These are phyloP conservation scores for Desmophyllum pertusum DNA, from an alignment of 92 coral and sea anemone genomes.

Conservation along the genomic window DNA sequence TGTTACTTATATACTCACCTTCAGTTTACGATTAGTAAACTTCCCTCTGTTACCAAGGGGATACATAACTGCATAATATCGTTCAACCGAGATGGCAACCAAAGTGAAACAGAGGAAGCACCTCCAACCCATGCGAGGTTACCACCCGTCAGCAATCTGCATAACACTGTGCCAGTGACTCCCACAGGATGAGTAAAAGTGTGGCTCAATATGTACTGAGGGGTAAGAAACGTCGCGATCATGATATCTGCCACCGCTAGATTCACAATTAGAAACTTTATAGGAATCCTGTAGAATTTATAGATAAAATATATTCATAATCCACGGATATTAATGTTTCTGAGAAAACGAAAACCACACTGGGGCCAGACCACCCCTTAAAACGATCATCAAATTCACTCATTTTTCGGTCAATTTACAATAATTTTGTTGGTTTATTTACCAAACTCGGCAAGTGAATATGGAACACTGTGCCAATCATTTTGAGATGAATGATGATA, in stretches of 20 bases:
- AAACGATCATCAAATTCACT: too few species aligned
- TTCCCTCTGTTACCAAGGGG: background rate
- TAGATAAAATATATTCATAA: too few species aligned
- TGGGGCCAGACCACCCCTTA: too few species aligned
- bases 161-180: background rate
- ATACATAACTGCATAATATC: slow-evolving; percentile 1
- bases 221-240: background rate
- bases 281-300: background rate
- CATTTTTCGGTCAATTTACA: too few species aligned
- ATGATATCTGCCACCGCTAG: slow-evolving; percentile 6
- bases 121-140: slow-evolving; percentile 16
- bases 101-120: background rate
- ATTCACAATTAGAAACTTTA: background rate
- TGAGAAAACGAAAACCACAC: too few species aligned
- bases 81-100: slow-evolving; percentile 7
- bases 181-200: background rate
- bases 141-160: slow-evolving; percentile 1
- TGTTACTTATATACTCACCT: background rate
- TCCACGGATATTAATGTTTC: too few species aligned
- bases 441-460: too few species aligned
- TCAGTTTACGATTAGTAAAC: background rate
- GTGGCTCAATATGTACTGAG: background rate
- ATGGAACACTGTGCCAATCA: too few species aligned
- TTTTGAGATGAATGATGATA: too few species aligned
- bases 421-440: too few species aligned